These are phyloP conservation scores for Pituophis catenifer DNA, from an alignment of 2,113 vertebrate genomes.

Conservation along the genomic window DNA sequence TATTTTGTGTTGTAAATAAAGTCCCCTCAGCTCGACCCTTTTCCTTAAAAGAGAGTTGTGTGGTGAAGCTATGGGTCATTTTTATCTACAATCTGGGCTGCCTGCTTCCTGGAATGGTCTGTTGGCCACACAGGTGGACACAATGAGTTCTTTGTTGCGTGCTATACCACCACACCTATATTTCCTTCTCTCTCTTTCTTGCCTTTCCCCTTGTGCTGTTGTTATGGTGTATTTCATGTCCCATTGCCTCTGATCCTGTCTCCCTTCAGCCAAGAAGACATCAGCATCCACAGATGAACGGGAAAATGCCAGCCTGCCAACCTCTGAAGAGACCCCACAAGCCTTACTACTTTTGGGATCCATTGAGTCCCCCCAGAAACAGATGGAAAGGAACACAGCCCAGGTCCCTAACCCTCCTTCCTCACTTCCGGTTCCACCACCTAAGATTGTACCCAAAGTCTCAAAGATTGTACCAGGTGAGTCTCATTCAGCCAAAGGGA, in stretches of 20 bases:
- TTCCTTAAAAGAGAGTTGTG: neutral
- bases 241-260: slow-evolving; percentile 46
- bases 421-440: slow-evolving; percentile 67
- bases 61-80: neutral
- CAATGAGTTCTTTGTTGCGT: neutral
- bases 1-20: neutral
- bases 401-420: slow-evolving; percentile 74
- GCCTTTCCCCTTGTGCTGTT: slow-evolving; percentile 34
- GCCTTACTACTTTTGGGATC: slow-evolving; percentile 74
- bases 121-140: neutral
- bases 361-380: slow-evolving; percentile 64
- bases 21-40: neutral
- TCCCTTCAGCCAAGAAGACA: slow-evolving; percentile 64
- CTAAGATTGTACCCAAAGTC: slow-evolving; percentile 70
- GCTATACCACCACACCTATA: neutral
- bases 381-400: slow-evolving; percentile 63
- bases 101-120: neutral
- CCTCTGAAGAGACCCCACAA: slow-evolving; percentile 67
- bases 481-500: slow-evolving; percentile 22
- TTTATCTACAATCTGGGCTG: neutral
- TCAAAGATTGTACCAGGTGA: slow-evolving; percentile 70
- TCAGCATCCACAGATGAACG: slow-evolving; percentile 57
- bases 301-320: slow-evolving; percentile 54
- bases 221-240: slow-evolving; percentile 46
- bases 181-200: neutral